Percentiles rank a stretch among this genome's conserved stretches.
These are phyloP conservation scores for Dendropsophus ebraccatus DNA, from an alignment of 2,113 vertebrate genomes.

Conservation along the genomic window DNA sequence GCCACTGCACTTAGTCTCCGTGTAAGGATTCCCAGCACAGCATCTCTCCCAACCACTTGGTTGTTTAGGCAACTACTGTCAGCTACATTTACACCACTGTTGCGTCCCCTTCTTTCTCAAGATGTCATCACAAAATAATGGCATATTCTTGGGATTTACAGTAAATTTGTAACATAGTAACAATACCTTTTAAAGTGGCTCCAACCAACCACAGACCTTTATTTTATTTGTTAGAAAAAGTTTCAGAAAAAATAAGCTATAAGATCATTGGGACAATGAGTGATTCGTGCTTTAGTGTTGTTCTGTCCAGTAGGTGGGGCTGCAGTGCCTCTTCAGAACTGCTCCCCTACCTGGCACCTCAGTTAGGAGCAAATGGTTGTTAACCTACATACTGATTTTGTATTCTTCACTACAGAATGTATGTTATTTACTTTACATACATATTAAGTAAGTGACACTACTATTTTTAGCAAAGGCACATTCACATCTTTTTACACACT, in stretches of 20 bases:
- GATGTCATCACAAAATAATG: too few relatives aligned
- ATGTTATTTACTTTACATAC: neutral
- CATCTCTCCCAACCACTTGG: too few relatives aligned
- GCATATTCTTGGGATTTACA: too few relatives aligned
- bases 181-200: neutral
- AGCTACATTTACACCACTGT: too few relatives aligned
- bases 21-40: too few relatives aligned
- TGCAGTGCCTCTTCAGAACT: slow-evolving; percentile 19
- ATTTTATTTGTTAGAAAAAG: neutral
- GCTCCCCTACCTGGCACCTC: slow-evolving; percentile 34
- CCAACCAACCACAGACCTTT: neutral
- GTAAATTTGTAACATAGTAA: too few relatives aligned
- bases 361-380: neutral
- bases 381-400: neutral
- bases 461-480: too few relatives aligned
- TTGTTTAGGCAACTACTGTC: too few relatives aligned
- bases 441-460: neutral
- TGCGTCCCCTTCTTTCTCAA: too few relatives aligned
- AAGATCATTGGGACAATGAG: neutral
- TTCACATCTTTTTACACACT: too few relatives aligned
- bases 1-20: too few relatives aligned
- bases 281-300: neutral
- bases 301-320: slow-evolving; percentile 50
- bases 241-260: neutral
- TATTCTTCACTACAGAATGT: neutral